Evolutionary conservation across 2,797 vertebrate species (phyloP).

Genomic region (Luscinia megarhynchos): DNA sequence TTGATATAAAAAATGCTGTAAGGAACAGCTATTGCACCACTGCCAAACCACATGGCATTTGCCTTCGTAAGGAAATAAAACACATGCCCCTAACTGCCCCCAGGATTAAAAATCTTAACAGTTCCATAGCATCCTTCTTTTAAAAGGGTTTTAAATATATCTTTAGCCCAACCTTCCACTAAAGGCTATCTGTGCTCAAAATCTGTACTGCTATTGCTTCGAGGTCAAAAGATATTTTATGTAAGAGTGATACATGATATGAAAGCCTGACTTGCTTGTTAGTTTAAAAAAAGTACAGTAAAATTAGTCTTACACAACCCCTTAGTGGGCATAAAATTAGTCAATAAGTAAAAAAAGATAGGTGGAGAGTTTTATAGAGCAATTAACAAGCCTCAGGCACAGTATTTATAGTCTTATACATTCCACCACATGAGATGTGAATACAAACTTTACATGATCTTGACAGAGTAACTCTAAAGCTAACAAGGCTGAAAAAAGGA

Average conservation of each 20-base stretch:
- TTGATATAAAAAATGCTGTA: not conserved
- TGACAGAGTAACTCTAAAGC: not conserved
- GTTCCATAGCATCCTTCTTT: not conserved
- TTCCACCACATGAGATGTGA: not conserved
- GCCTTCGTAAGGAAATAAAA: not conserved
- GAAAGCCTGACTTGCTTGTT: not conserved
- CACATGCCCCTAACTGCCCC: not conserved
- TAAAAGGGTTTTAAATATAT: not conserved
- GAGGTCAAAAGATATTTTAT: not conserved
- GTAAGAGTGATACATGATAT: not conserved
- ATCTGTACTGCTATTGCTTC: not conserved
- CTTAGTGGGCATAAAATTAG: not conserved
- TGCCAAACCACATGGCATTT: not conserved
- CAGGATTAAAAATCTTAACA: not conserved
- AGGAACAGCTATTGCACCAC: not conserved
- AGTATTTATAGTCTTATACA: not conserved
- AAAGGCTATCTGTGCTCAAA: not conserved
- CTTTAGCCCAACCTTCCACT: not conserved
- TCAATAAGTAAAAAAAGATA: constrained; percentile 24
- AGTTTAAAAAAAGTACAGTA: not conserved
- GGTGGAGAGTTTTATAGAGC: constrained; percentile 38
- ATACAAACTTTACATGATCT: not conserved
- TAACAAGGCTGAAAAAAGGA: not conserved
- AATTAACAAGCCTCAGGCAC: constrained; percentile 29
- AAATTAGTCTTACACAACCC: not conserved